phyloP scores from a whole-genome alignment of 2,888 invertebrate species.

The Drosophila prolongata region DNA sequence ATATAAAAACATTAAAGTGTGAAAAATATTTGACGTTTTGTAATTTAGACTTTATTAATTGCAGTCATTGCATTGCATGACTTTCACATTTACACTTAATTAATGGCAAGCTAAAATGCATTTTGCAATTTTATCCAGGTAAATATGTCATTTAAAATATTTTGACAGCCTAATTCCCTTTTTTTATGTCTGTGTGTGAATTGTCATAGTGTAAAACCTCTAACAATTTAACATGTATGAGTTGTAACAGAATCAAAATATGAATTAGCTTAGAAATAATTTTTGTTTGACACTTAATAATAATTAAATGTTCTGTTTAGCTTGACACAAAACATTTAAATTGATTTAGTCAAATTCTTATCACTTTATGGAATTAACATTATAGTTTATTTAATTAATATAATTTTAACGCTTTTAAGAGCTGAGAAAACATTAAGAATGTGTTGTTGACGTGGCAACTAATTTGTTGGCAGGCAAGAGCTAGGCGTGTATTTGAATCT shows the following conservation, averaged over 20 bases:
- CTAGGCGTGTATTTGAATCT: slow-evolving; percentile 46
- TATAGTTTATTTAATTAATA: not conserved
- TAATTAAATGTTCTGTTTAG: not conserved
- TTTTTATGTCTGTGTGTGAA: not conserved
- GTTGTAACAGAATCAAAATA: not conserved
- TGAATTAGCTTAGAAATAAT: not conserved
- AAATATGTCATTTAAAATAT: slow-evolving; percentile 13
- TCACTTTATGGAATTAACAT: no score
- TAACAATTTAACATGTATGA: not conserved
- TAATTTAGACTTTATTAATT: slow-evolving; percentile 20
- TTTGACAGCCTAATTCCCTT: not conserved
- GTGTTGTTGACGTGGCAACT: slow-evolving; percentile 19
- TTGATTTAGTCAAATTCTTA: not conserved
- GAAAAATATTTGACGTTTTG: slow-evolving; percentile 5
- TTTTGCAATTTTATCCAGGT: not conserved
- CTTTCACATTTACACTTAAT: slow-evolving; percentile 6
- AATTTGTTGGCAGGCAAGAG: slow-evolving; percentile 59
- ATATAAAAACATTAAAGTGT: not conserved
- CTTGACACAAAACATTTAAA: not conserved
- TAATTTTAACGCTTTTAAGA: not conserved
- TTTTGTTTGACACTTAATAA: not conserved
- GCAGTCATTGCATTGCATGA: slow-evolving; percentile 2
- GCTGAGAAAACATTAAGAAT: not conserved
- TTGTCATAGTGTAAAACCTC: not conserved
- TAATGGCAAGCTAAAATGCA: slow-evolving; percentile 10